phyloP scores from a whole-genome alignment of 2,797 vertebrate species.

The Periparus ater region DNA sequence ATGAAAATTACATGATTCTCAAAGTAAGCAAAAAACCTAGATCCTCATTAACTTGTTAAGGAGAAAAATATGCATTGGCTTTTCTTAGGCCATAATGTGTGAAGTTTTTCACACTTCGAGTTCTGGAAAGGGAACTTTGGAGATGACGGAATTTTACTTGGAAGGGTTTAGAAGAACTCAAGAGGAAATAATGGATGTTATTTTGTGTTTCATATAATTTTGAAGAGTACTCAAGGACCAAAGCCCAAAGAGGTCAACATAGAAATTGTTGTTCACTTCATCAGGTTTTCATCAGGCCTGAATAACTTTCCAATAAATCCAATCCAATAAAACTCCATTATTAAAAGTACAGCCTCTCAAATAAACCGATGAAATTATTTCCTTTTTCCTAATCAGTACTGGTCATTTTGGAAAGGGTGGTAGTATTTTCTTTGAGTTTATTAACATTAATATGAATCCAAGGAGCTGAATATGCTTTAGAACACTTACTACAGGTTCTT shows the following conservation, averaged over 20 bases:
- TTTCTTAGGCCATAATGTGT: background rate
- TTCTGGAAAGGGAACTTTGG: background rate
- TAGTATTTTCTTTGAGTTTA: background rate
- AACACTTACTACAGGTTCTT: background rate
- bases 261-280: background rate
- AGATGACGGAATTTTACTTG: background rate
- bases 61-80: background rate
- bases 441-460: background rate
- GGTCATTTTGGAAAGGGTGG: background rate
- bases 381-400: background rate
- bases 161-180: background rate
- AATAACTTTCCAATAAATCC: background rate
- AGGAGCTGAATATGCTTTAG: background rate
- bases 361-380: background rate
- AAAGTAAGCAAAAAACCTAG: background rate
- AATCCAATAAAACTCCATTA: background rate
- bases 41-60: background rate
- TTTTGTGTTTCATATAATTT: background rate
- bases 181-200: background rate
- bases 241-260: background rate
- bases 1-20: background rate
- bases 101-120: background rate
- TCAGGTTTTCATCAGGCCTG: background rate
- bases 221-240: background rate
- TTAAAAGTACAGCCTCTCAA: background rate